phyloP scores from a whole-genome alignment of 2,888 invertebrate genomes.

The Molanna angustata region DNA sequence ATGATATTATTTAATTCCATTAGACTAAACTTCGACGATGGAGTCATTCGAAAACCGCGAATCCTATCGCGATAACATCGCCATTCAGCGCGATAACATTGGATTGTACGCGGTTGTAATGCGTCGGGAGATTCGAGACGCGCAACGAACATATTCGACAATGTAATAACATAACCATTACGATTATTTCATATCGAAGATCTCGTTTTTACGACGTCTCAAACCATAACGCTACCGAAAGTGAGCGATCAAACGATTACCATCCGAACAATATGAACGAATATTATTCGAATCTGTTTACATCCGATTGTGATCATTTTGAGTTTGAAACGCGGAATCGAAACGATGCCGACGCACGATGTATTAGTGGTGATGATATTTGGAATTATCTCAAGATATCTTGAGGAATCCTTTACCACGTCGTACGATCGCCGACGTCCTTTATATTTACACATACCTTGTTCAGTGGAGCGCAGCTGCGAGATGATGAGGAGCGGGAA shows the following conservation, averaged over 20 bases:
- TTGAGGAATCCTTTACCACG: too few relatives aligned
- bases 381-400: too few relatives aligned
- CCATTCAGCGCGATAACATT: not conserved
- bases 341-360: too few relatives aligned
- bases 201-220: constrained; percentile 14
- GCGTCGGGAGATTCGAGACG: not conserved
- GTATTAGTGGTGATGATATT: too few relatives aligned
- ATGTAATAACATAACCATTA: not conserved
- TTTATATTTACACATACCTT: too few relatives aligned
- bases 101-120: not conserved
- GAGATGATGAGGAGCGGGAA: too few relatives aligned
- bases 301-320: constrained; percentile 20
- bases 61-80: not conserved
- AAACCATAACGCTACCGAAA: constrained; percentile 11
- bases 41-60: not conserved
- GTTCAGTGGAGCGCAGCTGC: too few relatives aligned
- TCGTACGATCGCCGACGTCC: too few relatives aligned
- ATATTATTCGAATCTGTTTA: constrained; percentile 4
- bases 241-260: constrained; percentile 5
- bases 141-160: constrained; percentile 5
- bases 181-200: constrained; percentile 9
- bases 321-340: too few relatives aligned
- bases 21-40: too few relatives aligned
- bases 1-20: too few relatives aligned
- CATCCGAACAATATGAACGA: not conserved